Base-by-base conservation (phyloP, 2,888 invertebrate species). In the Drosophila nigritarsus region DNA sequence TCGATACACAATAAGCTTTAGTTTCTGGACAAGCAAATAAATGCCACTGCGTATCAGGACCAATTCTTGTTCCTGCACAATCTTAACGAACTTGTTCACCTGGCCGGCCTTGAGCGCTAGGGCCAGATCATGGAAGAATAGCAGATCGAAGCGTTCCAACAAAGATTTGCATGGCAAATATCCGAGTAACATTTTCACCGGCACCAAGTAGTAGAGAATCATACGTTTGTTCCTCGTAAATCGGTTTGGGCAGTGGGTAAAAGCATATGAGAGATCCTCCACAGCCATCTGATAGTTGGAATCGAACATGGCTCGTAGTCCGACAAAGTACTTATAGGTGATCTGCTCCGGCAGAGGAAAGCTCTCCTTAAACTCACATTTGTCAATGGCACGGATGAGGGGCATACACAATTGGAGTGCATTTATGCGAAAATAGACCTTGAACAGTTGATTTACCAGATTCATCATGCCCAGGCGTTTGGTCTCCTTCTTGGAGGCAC, bases 251-350 rank as follows among this genome's bases (percentile, higher is more conserved):
- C 99, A 99, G 89, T 97, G 96, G 91, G 96, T 95, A 92, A 99
- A 99, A 0, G 99, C 99, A 93, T 96, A 99, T 0, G 97, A 96
- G 29, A 99, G 93, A 90, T 96, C 97, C 91, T 98, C 97, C 92
- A 99, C 98, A 29, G 99, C 99, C 93, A 96, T 95, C 92, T 96
- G 96, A 91, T 98, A 98, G 92, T 99, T 98, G 64, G 98, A 98
- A 93, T 99, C 99, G 92, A 99, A 99, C 98, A 99, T 99, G 3
- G 98, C 98, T 92, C 99, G 99, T 36, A 99, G 95, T 0, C 99
- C 99, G 24, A 99, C 98, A 93, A 98, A 99, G 93, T 99, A 99
- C 91, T 97, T 97, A 93, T 99, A 99, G 0, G 99, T 99, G 63
- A 99, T 97, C 91, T 97, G 97, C 91, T 99, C 99, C 13, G 98